Evolutionary conservation across 2,113 vertebrate genomes (phyloP).

Genomic region (Chamaea fasciata): DNA sequence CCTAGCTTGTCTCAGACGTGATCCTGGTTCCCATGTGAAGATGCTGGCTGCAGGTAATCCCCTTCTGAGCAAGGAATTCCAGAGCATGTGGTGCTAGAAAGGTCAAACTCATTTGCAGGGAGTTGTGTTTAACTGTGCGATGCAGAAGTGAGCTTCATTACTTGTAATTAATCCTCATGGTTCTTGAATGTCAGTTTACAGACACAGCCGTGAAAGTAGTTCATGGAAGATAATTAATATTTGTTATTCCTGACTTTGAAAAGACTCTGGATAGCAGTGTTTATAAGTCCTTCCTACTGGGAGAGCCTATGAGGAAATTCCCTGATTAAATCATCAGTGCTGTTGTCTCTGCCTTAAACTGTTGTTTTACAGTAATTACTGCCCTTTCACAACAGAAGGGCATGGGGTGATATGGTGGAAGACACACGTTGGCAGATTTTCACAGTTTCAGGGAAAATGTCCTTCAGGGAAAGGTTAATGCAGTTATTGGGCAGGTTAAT

Average conservation of each 20-base stretch:
- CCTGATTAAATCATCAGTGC: neutral
- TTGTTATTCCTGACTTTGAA: constrained; percentile 29
- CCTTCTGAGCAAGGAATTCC: constrained; percentile 20
- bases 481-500: neutral
- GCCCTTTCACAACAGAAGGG: constrained; percentile 6
- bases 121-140: constrained; percentile 44
- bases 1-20: neutral
- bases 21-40: neutral
- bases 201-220: neutral
- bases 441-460: constrained; percentile 24
- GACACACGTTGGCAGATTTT: constrained; percentile 43
- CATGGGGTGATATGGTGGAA: neutral
- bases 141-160: constrained; percentile 57
- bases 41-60: constrained; percentile 1
- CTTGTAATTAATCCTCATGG: constrained; percentile 62
- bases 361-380: constrained; percentile 37
- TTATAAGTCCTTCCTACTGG: neutral
- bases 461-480: constrained; percentile 44
- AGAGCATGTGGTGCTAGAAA: constrained; percentile 28
- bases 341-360: neutral
- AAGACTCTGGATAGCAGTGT: neutral
- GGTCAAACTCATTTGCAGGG: constrained; percentile 62
- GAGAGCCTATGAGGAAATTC: neutral
- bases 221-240: constrained; percentile 53
- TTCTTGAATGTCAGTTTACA: constrained; percentile 62